Percentiles rank a stretch among this genome's conserved stretches.
These are phyloP conservation scores for Laupala kohalensis DNA, from an alignment of 1,140 invertebrate species.

Conservation along the genomic window DNA sequence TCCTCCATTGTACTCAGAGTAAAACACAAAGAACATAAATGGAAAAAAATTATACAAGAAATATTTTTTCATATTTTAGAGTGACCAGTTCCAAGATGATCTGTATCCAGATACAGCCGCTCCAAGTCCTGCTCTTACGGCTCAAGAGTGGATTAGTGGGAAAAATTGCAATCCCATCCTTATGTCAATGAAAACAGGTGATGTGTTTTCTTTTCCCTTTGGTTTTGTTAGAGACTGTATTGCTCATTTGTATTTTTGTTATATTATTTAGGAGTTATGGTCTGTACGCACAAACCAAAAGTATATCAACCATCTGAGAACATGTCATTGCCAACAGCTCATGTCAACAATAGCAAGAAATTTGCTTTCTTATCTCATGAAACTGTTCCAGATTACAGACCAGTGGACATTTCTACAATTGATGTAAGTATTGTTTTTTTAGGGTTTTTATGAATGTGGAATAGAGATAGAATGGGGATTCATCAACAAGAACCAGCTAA, in stretches of 20 bases:
- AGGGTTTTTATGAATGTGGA: neutral
- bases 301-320: constrained; percentile 37
- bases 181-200: constrained; percentile 70
- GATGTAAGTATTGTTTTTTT: neutral
- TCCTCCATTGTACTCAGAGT: no score
- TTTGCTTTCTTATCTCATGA: constrained; percentile 70
- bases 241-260: constrained; percentile 15
- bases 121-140: constrained; percentile 64
- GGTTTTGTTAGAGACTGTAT: neutral
- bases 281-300: constrained; percentile 58
- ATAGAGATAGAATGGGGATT: no score
- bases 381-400: constrained; percentile 71
- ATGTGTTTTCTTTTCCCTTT: neutral
- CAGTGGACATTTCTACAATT: constrained; percentile 21
- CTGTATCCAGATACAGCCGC: constrained; percentile 85
- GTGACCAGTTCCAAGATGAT: constrained; percentile 72
- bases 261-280: constrained; percentile 43
- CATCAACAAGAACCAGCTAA: no score
- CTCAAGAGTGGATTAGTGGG: constrained; percentile 78
- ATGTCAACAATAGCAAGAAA: constrained; percentile 69
- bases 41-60: no score
- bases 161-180: constrained; percentile 67
- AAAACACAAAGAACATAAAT: no score
- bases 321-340: constrained; percentile 28
- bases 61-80: constrained; percentile 34